Percentiles rank a stretch among this genome's conserved stretches.
phyloP scores from a whole-genome alignment of 2,797 vertebrate genomes.

The Danio aesculapii region DNA sequence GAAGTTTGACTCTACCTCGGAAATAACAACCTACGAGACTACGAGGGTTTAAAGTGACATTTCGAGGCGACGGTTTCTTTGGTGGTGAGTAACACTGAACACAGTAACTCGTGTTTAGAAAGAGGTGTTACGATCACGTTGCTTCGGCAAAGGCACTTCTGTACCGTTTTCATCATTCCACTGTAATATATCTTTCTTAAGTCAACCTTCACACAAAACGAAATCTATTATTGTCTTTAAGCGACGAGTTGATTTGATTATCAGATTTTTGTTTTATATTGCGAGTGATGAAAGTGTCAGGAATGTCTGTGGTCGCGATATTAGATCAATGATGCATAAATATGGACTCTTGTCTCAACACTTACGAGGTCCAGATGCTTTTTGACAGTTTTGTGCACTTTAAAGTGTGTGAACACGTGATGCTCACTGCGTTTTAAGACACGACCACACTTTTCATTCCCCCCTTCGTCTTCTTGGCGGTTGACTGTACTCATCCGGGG shows the following conservation, averaged over 20 bases:
- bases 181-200: background rate
- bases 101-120: background rate
- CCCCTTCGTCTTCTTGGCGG: background rate
- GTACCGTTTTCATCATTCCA: background rate
- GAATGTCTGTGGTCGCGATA: slow-evolving; percentile 2
- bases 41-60: background rate
- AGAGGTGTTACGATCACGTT: background rate
- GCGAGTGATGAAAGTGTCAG: background rate
- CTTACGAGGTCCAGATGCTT: too few species aligned
- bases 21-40: background rate
- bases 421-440: background rate
- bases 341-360: background rate
- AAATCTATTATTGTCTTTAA: background rate
- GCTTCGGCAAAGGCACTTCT: background rate
- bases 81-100: slow-evolving; percentile 45
- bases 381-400: background rate
- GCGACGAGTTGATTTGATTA: background rate
- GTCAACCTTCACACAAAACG: background rate
- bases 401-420: background rate
- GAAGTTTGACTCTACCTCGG: slow-evolving; percentile 46
- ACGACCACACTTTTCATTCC: background rate
- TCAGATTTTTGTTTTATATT: slow-evolving; percentile 6
- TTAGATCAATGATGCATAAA: background rate
- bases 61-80: background rate
- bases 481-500: background rate